Percentiles rank a stretch among this genome's conserved stretches.
Evolutionary conservation across 2,797 vertebrate species (phyloP).

Genomic region (Betta splendens): DNA sequence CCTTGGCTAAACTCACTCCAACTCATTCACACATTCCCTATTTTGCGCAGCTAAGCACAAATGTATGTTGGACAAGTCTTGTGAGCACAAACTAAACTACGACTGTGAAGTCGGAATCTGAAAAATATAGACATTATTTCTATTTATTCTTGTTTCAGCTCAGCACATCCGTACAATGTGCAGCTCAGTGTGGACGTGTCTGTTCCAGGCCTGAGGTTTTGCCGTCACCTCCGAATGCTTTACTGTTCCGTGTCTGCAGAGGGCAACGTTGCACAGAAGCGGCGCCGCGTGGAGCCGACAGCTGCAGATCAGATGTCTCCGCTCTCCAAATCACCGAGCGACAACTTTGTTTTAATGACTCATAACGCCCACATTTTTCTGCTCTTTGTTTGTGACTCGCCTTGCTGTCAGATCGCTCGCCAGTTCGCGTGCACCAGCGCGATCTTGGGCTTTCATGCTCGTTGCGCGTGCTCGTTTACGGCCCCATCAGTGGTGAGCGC

Average conservation of each 20-base stretch:
- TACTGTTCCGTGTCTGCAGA: constrained; percentile 53
- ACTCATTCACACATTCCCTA: too few species aligned
- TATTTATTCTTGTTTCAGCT: too few species aligned
- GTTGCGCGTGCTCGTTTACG: constrained; percentile 14
- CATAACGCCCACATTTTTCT: constrained; percentile 41
- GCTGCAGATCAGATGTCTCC: constrained; percentile 72
- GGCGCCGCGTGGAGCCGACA: constrained; percentile 26
- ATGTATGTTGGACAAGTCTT: neutral
- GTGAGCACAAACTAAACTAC: neutral
- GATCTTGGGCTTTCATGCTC: constrained; percentile 19
- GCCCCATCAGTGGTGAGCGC: constrained; percentile 16
- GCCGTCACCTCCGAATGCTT: neutral
- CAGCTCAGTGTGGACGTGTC: too few species aligned
- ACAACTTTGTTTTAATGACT: constrained; percentile 62
- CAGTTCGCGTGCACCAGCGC: constrained; percentile 26
- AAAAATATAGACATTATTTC: too few species aligned
- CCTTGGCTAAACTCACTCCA: neutral
- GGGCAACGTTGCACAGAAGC: constrained; percentile 60
- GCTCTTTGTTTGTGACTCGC: constrained; percentile 44
- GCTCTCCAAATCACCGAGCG: constrained; percentile 46
- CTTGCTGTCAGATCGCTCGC: constrained; percentile 17
- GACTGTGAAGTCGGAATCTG: too few species aligned
- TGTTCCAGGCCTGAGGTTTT: neutral
- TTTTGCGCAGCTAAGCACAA: neutral
- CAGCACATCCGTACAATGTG: too few species aligned